A percentile compares a stretch with the other conserved stretches of the same genome.
These are phyloP conservation scores for Spodoptera littoralis DNA, from an alignment of 2,888 invertebrate genomes.

Conservation along the genomic window DNA sequence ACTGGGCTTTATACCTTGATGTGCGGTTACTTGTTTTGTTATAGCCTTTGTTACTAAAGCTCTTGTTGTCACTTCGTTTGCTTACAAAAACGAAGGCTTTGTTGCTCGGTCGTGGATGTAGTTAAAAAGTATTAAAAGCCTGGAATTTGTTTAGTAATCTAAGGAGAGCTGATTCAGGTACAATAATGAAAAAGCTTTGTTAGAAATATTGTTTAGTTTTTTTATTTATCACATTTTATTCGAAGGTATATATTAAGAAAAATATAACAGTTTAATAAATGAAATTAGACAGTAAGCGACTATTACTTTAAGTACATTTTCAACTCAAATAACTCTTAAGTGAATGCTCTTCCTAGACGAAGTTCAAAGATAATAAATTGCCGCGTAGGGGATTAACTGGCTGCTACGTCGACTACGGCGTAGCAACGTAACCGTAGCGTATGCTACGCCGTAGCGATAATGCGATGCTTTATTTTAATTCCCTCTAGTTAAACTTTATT, in stretches of 20 bases:
- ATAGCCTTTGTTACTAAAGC: conserved; percentile 35
- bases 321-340: conserved; percentile 4
- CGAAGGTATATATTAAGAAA: no score
- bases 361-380: conserved; percentile 34
- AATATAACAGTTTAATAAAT: no score
- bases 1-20: no score
- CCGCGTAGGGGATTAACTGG: conserved; percentile 21
- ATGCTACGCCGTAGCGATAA: conserved; percentile 24
- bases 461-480: not conserved
- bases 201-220: no score
- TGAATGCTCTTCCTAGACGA: conserved; percentile 5
- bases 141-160: not conserved
- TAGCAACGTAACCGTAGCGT: conserved; percentile 12
- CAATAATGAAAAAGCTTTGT: no score
- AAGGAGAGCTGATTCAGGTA: not conserved
- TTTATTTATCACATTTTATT: no score
- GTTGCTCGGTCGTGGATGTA: conserved; percentile 11
- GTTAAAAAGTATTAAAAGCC: not conserved
- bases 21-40: no score
- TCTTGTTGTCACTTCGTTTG: conserved; percentile 35
- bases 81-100: conserved; percentile 34
- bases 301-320: not conserved
- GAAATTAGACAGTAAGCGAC: no score
- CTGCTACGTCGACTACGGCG: conserved; percentile 26
- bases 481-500: no score